phyloP scores from a whole-genome alignment of 2,888 invertebrate genomes.

The Macropis europaea region DNA sequence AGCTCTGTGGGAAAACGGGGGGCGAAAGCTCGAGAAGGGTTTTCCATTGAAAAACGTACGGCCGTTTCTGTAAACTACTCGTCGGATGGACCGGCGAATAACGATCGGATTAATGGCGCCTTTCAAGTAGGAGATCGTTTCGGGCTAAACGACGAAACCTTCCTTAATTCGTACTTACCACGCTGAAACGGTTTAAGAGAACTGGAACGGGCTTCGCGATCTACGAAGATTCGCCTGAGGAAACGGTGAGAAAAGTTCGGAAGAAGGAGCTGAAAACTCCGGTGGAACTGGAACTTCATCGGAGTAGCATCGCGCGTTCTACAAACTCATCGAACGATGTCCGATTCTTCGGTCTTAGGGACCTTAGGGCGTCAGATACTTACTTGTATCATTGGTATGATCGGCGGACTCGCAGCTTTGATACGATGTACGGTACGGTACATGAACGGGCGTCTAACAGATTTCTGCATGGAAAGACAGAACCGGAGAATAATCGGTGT shows the following conservation, averaged over 20 bases:
- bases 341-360: too few relatives aligned
- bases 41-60: slow-evolving; percentile 13
- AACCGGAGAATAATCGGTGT: too few relatives aligned
- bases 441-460: too few relatives aligned
- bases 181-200: background rate
- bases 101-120: slow-evolving; percentile 26
- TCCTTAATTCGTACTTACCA: slow-evolving; percentile 1
- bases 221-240: background rate
- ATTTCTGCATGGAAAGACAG: too few relatives aligned
- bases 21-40: background rate
- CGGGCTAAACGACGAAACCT: background rate
- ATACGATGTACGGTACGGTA: too few relatives aligned
- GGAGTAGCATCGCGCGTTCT: too few relatives aligned
- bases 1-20: background rate
- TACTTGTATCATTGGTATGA: too few relatives aligned
- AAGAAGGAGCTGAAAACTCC: too few relatives aligned
- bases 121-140: background rate
- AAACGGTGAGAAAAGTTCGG: background rate
- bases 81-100: background rate
- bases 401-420: too few relatives aligned
- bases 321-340: too few relatives aligned
- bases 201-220: background rate
- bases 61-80: slow-evolving; percentile 2
- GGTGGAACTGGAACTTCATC: too few relatives aligned
- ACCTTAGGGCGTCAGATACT: too few relatives aligned